Base-by-base conservation (phyloP, 2,797 vertebrate genomes). In the Aselliscus stoliczkanus region DNA sequence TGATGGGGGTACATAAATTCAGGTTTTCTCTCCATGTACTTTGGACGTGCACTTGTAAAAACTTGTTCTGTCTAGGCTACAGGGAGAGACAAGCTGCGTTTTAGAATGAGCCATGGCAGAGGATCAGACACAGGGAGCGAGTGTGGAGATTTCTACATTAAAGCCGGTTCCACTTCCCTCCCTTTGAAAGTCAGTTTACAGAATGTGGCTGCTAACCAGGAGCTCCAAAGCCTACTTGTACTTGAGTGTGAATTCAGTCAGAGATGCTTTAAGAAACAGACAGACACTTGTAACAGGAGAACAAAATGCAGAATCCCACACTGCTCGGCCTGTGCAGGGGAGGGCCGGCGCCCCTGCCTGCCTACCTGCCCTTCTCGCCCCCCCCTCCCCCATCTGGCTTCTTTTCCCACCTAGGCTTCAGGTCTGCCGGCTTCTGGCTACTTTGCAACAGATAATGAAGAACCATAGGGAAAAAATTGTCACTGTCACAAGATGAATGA, bases 61-160 rank as follows among this genome's bases (percentile, higher is more conserved):
- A 98, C 98, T 97, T 98, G 98, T 96, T 97, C 96, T 90, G 97
- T 97, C 97, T 98, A 79, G 97, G 97, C 2, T 76, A 52, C 97
- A 94, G 12, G 54, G 97, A 97, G 97, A 98, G 98, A 97, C 97
- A 96, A 92, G 97, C 97, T 90, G 97, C 96, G 96, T 96, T 97
- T 96, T 60, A 97, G 98, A 97, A 97, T 39, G 88, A 97, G 98
- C 97, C 95, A 76, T 98, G 98, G 98, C 98, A 98, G 96, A 7
- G 98, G 98, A 98, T 98, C 98, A 98, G 98, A 98, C 98, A 85
- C 96, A 31, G 90, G 91, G 96, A 54, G 90, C 44, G 11, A 84
- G 95, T 37, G 88, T 87, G 94, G 97, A 95, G 97, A 96, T 96
- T 96, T 96, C 98, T 95, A 90, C 97, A 96, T 88, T 94, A 97